phyloP scores from a whole-genome alignment of 2,113 vertebrate species.

The Ceyx margarethae region DNA sequence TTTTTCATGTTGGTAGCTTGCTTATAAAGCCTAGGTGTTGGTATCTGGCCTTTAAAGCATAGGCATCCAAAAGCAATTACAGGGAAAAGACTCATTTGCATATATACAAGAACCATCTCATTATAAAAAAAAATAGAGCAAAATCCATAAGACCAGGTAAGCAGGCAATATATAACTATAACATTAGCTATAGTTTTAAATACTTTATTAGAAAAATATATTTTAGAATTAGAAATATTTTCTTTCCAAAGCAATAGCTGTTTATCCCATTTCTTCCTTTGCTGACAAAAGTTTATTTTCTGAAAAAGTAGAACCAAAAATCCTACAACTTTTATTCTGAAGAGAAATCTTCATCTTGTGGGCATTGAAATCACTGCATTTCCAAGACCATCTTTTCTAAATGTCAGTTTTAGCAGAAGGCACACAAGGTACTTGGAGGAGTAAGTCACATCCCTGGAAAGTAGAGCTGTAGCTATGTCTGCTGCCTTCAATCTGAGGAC shows the following conservation, averaged over 20 bases:
- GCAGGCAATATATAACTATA: fast-evolving
- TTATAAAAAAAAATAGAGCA: not conserved
- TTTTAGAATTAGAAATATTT: no score
- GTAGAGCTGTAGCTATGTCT: not conserved
- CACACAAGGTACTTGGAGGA: not conserved
- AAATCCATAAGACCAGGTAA: not conserved
- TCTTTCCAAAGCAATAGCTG: not conserved
- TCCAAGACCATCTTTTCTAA: not conserved
- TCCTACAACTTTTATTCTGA: not conserved
- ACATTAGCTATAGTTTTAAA: not conserved
- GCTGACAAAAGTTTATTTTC: not conserved
- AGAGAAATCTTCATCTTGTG: not conserved
- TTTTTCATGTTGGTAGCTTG: not conserved
- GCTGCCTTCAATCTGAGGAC: not conserved
- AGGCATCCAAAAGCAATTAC: not conserved
- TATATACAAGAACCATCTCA: not conserved
- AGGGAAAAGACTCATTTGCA: not conserved
- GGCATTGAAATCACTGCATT: not conserved
- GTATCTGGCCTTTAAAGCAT: not conserved
- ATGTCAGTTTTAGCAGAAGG: not conserved
- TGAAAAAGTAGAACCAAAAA: not conserved
- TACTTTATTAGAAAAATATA: not conserved
- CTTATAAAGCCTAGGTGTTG: not conserved
- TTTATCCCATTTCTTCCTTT: not conserved
- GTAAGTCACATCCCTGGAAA: not conserved